Percentiles rank a stretch among this genome's conserved stretches.
phyloP scores from a whole-genome alignment of 2,888 invertebrate genomes.

The Endotricha flammealis region DNA sequence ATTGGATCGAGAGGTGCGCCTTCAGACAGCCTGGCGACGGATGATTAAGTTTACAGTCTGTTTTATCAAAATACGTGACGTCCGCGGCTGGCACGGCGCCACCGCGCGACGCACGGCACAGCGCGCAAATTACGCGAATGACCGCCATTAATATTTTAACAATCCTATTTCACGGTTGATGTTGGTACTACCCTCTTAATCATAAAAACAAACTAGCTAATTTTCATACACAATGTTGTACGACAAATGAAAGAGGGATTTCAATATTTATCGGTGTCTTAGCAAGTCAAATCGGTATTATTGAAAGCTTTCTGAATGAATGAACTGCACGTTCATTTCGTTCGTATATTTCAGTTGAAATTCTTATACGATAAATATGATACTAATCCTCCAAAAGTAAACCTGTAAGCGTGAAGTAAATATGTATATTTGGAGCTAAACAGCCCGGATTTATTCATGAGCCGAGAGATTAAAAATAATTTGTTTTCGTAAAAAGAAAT shows the following conservation, averaged over 20 bases:
- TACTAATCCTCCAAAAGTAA: background rate
- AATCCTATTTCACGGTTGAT: background rate
- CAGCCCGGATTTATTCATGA: background rate
- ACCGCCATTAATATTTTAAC: constrained; percentile 7
- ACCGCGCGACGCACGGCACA: constrained; percentile 20
- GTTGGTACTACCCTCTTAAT: too few relatives aligned
- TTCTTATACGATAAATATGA: too few relatives aligned
- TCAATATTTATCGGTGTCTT: too few relatives aligned
- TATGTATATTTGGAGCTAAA: too few relatives aligned
- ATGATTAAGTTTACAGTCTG: constrained; percentile 26
- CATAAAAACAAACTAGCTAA: background rate
- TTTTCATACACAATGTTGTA: too few relatives aligned
- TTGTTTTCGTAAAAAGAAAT: background rate
- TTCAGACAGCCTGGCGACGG: constrained; percentile 61
- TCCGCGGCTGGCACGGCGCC: constrained; percentile 41
- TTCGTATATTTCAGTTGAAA: too few relatives aligned
- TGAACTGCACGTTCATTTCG: background rate
- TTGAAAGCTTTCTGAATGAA: too few relatives aligned
- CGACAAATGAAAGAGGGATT: too few relatives aligned
- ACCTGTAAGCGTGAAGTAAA: background rate
- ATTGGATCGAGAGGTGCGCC: constrained; percentile 44
- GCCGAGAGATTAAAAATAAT: background rate
- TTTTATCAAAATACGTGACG: constrained; percentile 36
- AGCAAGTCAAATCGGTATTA: too few relatives aligned
- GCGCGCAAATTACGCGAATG: constrained; percentile 9